Evolutionary conservation across 53 echinoderm and acorn worm species (phyloP).

Genomic region (Crossaster papposus): DNA sequence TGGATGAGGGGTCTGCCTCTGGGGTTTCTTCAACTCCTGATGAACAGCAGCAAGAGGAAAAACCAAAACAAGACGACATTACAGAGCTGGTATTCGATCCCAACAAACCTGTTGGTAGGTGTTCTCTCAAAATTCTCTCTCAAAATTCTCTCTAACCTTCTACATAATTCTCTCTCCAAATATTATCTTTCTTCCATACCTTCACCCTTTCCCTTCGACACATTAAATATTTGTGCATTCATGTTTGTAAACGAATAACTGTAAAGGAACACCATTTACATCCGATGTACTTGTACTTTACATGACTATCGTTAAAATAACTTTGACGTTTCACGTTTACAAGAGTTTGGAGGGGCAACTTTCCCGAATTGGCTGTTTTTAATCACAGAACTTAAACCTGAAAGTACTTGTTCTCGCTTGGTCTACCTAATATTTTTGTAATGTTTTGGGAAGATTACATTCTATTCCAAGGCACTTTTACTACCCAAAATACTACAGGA

Average conservation of each 20-base stretch:
- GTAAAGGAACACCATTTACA: not conserved
- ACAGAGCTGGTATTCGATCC: conserved; percentile 39
- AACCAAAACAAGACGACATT: conserved; percentile 11
- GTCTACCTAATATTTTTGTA: too few relatives aligned
- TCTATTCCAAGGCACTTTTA: too few relatives aligned
- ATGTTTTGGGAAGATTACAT: too few relatives aligned
- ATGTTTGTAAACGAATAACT: not conserved
- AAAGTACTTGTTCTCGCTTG: too few relatives aligned
- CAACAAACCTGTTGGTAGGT: conserved; percentile 60
- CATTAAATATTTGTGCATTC: not conserved
- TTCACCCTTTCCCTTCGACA: not conserved
- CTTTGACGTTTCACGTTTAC: too few relatives aligned
- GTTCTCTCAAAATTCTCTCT: conserved; percentile 21
- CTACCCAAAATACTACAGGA: too few relatives aligned
- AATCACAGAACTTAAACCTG: too few relatives aligned
- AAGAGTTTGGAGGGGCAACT: too few relatives aligned
- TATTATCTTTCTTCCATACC: not conserved
- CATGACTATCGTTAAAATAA: too few relatives aligned
- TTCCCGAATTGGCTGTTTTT: too few relatives aligned
- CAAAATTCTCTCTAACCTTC: not conserved
- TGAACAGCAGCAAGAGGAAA: conserved; percentile 3
- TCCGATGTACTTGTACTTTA: too few relatives aligned
- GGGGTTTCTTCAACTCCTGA: not conserved
- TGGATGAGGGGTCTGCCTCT: not conserved
- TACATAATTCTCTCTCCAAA: not conserved